Evolutionary conservation across 2,113 vertebrate species (phyloP), one percentile per base, ranked within the genome.

Genomic region (Erpornis zantholeuca): DNA sequence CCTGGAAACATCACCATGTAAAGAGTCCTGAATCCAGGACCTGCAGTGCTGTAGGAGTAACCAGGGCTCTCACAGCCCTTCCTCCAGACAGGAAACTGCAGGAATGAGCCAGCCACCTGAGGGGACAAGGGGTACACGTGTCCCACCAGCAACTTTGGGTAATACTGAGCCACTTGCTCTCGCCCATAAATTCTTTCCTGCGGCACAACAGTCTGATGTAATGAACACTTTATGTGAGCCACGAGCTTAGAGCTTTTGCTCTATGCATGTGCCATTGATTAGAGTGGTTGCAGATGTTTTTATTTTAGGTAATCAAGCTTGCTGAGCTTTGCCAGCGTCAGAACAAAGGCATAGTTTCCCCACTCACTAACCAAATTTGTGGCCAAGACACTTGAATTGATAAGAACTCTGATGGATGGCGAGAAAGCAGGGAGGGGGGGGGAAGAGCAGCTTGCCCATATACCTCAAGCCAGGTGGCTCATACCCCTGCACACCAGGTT

Each of bases 281-380:
- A 97, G 85, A 96, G 96, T 63, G 82, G 94, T 63, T 97, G 93
- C 95, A 97, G 95, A 96, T 97, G 94, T 92, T 97, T 97, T 94
- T 96, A 92, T 95, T 97, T 97, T 94, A 96, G 79, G 94, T 96
- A 96, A 97, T 96, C 94, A 96, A 71, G 85, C 71, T 80, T 63
- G 31, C 79, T 88, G 85, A 87, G 76, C 91, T 92, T 81, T 94
- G 89, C 93, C 94, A 97, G 82, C 71, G 23, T 77, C 76, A 96
- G 96, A 97, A 96, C 95, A 97, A 97, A 97, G 88, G 94, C 93
- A 93, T 90, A 96, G 94, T 92, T 96, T 96, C 88, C 45, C 85
- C 4, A 14, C 93, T 93, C 79, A 63, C 94, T 95, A 94, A 90
- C 85, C 92, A 88, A 96, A 90, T 93, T 90, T 90, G 95, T 5